These are phyloP conservation scores for Megalurothrips usitatus DNA, from an alignment of 2,888 invertebrate species.

Conservation along the genomic window DNA sequence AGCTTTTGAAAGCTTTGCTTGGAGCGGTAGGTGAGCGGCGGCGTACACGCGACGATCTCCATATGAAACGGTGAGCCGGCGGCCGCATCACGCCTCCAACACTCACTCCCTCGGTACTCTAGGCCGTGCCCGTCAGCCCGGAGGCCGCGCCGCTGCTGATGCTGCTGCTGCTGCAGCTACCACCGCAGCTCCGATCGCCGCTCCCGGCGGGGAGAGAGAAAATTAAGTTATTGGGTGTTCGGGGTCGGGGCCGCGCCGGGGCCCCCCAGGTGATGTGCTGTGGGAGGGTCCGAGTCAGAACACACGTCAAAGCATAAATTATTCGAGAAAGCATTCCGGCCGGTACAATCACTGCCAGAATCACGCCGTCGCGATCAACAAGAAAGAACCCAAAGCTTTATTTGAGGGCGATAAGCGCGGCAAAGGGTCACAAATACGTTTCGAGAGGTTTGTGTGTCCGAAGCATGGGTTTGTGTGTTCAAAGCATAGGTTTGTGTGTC, in stretches of 20 bases:
- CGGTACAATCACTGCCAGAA: not conserved
- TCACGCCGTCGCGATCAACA: not conserved
- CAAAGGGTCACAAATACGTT: too few species aligned
- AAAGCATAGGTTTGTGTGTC: too few species aligned
- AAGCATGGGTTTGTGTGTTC: too few species aligned
- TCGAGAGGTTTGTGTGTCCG: too few species aligned
- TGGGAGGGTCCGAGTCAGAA: not conserved
- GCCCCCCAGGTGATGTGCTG: conserved; percentile 14
- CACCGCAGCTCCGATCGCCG: not conserved
- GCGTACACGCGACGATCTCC: too few species aligned
- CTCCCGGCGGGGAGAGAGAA: not conserved
- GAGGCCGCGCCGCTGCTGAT: not conserved
- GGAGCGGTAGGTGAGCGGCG: too few species aligned
- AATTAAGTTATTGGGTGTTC: conserved; percentile 6
- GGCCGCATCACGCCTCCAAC: too few species aligned
- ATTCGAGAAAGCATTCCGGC: not conserved
- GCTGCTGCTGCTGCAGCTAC: too few species aligned
- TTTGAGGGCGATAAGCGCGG: too few species aligned
- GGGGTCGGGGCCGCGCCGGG: not conserved
- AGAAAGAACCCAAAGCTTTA: too few species aligned
- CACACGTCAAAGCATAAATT: not conserved
- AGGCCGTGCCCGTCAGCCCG: not conserved
- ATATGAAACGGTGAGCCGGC: too few species aligned
- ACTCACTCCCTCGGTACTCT: not conserved
- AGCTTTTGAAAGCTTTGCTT: too few species aligned